These are phyloP conservation scores for Parapsyche elsis DNA, from an alignment of 1,140 invertebrate genomes.

Conservation along the genomic window DNA sequence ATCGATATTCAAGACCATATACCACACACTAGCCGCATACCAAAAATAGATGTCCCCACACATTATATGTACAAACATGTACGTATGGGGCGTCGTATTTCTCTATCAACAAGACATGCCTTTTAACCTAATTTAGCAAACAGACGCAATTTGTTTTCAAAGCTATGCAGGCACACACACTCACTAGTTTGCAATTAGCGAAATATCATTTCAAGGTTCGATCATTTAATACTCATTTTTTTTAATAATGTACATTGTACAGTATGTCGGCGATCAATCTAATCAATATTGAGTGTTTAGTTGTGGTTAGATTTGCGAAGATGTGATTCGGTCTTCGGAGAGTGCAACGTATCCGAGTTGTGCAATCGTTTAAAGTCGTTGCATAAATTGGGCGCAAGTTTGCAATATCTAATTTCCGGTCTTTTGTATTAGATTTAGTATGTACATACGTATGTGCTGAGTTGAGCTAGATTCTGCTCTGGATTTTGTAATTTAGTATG, in stretches of 20 bases:
- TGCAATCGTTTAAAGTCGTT: conserved; percentile 9
- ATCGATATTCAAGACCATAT: too few species aligned
- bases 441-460: neutral
- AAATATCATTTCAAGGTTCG: too few species aligned
- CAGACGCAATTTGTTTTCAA: neutral
- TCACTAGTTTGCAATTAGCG: too few species aligned
- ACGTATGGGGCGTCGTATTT: neutral
- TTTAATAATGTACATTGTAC: too few species aligned
- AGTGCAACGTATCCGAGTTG: neutral
- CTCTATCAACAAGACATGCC: conserved; percentile 19
- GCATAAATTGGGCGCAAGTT: conserved; percentile 46
- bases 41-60: conserved; percentile 14
- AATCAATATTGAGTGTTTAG: too few species aligned
- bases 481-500: neutral
- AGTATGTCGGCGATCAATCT: too few species aligned
- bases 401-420: conserved; percentile 47
- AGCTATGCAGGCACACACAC: too few species aligned
- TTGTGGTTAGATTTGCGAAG: too few species aligned
- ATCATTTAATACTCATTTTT: too few species aligned
- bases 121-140: conserved; percentile 9
- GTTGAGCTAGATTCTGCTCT: neutral
- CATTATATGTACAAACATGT: neutral
- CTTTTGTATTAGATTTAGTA: conserved; percentile 19
- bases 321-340: too few species aligned
- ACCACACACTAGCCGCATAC: neutral